Base-by-base conservation (phyloP, 2,797 vertebrate species). In the Percopsis omiscomaycus region DNA sequence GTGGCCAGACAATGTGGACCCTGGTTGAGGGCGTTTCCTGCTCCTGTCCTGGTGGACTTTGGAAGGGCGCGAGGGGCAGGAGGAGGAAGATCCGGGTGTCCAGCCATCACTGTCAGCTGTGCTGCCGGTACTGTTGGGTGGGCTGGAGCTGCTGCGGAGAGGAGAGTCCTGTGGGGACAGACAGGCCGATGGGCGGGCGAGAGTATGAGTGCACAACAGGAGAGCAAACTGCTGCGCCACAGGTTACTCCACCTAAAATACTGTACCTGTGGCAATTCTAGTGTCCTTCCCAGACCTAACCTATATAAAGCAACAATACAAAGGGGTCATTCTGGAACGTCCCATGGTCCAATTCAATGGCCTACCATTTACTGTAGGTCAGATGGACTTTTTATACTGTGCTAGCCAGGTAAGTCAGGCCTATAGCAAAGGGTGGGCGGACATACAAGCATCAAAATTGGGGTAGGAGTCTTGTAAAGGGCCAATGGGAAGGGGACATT, bases 111-210 rank as follows among this genome's bases (percentile, higher is more conserved):
- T 98, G 91, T 99, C 97, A 0, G 93, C 89, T 0, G 97, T 97
- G 79, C 97, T 97, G 1, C 96, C 95, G 0, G 97, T 98, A 84
- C 96, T 99, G 89, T 96, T 98, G 16, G 96, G 95, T 0, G 97
- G 96, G 75, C 97, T 98, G 68, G 96, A 96, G 76, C 95, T 96
- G 84, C 94, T 96, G 80, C 96, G 91, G 68, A 95, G 79, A 0
- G 95, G 88, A 0, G 91, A 86, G 64, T 96, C 96, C 97, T 99
- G 77, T 46, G 74, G 48, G 22, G 37, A 59, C 4, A 69, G n/a
- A 78, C 2, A 15, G n/a, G 69, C 8, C 64, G 46, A n/a, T n/a
- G 29, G 0, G 14, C 4, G 14, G 1, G 4, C 59, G 12, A 69
- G 12, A 50, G 50, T 73, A 42, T 42, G 59, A 37, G 55, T 12